Evolutionary conservation across 1,140 invertebrate genomes (phyloP), one percentile per base, ranked within the genome.

Genomic region (Drosophila parvula): DNA sequence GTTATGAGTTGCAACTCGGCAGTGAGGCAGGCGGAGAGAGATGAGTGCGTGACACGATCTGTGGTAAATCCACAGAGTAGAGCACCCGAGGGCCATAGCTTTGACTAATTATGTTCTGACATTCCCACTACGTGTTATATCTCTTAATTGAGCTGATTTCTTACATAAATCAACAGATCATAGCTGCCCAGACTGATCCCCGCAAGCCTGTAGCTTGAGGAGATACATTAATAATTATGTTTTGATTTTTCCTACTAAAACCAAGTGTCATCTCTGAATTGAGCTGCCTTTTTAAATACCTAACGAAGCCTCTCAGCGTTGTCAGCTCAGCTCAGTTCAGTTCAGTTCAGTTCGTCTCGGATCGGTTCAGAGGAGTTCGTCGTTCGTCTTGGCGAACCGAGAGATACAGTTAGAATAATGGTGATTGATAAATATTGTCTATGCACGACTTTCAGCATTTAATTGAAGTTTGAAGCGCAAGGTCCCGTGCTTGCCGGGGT

Each of bases 361-460:
- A 12, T 73, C 27, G 22, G 41, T 43, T 43, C 14, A 59, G 38
- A 27, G 11, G 30, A 65, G 60, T 65, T 56, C 34, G 34, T 61
- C 40, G 40, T 32, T 67, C 11, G 53, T 69, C 56, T 78, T 56
- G 60, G 32, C 47, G 30, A 53, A 58, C 34, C 55, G 38, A 30
- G 41, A 68, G 59, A 81, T 64, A 83, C 84, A 80, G 83, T 84
- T 88, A 89, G 85, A 88, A 89, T 88, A 88, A 88, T 88, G 83
- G 84, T 88, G 83, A 88, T 88, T 88, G 85, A 88, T 88, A 88
- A 89, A 88, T 88, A 88, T 89, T 79, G 80, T 84, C 84, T 80
- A 88, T 74, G 83, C 83, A 88, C 83, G 83, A 88, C 64, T 88
- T 65, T 68, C 74, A 64, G 55, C 47, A 65, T 89, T 89, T 88